Base-by-base conservation (phyloP, 1,140 invertebrate species). In the Drosophila gunungcola region DNA sequence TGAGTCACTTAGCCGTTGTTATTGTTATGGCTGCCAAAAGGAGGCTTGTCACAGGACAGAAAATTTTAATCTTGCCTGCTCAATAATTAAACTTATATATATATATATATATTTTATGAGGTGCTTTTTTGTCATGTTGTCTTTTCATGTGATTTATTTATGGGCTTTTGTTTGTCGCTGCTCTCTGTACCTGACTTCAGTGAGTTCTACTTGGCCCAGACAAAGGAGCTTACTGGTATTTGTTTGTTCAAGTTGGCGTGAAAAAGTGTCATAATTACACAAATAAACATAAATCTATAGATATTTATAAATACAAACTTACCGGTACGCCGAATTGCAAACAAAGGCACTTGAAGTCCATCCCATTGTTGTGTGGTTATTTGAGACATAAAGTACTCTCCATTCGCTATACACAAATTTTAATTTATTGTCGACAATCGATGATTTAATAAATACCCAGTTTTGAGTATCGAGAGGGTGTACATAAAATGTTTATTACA, bases 181-280 rank as follows among this genome's bases (percentile, higher is more conserved):
- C 42, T 39, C 62, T 32, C 56, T 5, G 25, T 46, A 45, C 41
- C 34, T 39, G 34, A 29, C 64, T 69, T 43, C 34, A 29, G 12
- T 41, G 64, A 55, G 46, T 56, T 68, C 67, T 70, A 41, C 64
- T 78, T 64, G 61, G 63, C 57, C 34, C 81, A 63, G 53, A 85
- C 82, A 85, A 85, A 88, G 82, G 54, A 51, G 62, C 79, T 79
- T 76, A 83, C 80, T 80, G 64, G 49, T 78, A 58, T 78, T 85
- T 86, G 83, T 86, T 82, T 82, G 65, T 48, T 75, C 60, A 79
- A 79, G 54, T 54, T 54, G 83, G 83, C 83, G 83, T 86, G 75
- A 86, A 88, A 88, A 86, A 88, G 67, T 83, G 79, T 88, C 83
- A 88, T 88, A 88, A 88, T 88, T 89, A 73, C 75, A 73, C 56